Conservation (phyloP, 2,888 invertebrate genomes). For the Mythimna pallens region DNA sequence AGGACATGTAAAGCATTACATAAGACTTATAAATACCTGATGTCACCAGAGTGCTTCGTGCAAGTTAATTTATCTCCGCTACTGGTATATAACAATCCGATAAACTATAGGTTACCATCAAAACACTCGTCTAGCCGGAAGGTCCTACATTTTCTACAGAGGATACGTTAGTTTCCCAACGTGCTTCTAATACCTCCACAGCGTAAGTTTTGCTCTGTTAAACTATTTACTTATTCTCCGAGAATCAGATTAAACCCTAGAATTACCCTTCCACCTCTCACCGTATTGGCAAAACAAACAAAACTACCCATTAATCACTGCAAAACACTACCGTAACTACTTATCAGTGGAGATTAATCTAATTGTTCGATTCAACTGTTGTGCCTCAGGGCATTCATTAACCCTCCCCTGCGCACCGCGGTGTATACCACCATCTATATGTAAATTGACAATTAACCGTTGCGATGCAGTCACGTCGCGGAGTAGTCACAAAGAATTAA, state of each 20-base stretch:
- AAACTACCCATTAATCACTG: slow-evolving; percentile 37
- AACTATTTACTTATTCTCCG: neutral
- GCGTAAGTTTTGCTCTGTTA: neutral
- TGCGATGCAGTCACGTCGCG: slow-evolving; percentile 41
- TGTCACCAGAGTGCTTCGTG: no score
- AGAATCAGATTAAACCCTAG: slow-evolving; percentile 2
- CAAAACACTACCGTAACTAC: slow-evolving; percentile 31
- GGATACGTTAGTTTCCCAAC: neutral
- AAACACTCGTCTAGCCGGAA: neutral
- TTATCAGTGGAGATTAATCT: slow-evolving; percentile 40
- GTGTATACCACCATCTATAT: slow-evolving; percentile 59
- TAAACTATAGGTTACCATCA: no score
- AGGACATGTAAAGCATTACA: no score
- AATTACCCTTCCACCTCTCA: neutral
- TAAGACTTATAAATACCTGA: no score
- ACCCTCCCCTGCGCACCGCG: slow-evolving; percentile 38
- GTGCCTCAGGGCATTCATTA: slow-evolving; percentile 50
- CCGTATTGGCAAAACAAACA: slow-evolving; percentile 26
- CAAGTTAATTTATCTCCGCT: no score
- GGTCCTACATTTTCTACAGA: neutral
- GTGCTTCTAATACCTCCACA: neutral
- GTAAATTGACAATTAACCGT: slow-evolving; percentile 68
- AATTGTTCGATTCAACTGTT: slow-evolving; percentile 47
- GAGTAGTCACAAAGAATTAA: slow-evolving; percentile 54
- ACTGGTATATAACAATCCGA: neutral